phyloP scores from a whole-genome alignment of 2,888 invertebrate genomes.

The Hedychridium roseum region DNA sequence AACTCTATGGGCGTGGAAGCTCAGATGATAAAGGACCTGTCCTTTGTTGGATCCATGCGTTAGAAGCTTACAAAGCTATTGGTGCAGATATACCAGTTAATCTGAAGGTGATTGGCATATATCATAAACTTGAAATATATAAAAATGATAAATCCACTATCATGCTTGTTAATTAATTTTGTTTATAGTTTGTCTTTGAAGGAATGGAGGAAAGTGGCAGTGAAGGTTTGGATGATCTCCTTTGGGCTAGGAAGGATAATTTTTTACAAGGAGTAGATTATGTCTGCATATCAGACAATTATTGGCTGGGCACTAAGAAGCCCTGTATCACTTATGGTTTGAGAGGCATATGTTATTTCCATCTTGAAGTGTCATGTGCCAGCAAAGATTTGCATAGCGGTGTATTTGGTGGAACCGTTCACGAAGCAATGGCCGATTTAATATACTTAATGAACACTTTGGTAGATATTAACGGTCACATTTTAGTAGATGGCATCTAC shows the following conservation, averaged over 20 bases:
- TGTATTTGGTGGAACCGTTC: constrained; percentile 92
- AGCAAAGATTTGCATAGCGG: constrained; percentile 95
- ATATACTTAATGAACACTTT: constrained; percentile 85
- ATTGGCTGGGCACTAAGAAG: constrained; percentile 96
- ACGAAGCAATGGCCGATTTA: constrained; percentile 91
- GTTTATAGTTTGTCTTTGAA: constrained; percentile 85
- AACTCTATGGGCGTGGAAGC: constrained; percentile 90
- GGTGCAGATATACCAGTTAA: constrained; percentile 78
- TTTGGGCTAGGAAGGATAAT: constrained; percentile 75
- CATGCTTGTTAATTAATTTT: constrained; percentile 5
- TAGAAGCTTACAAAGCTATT: constrained; percentile 84
- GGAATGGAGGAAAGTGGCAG: constrained; percentile 99
- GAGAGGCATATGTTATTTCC: constrained; percentile 92
- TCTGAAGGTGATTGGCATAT: constrained; percentile 65
- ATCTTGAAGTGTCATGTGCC: constrained; percentile 87
- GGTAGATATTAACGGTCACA: constrained; percentile 86
- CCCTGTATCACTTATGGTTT: constrained; percentile 98
- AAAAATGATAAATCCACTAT: background rate
- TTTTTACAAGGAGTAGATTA: constrained; percentile 88
- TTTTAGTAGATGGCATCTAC: constrained; percentile 83
- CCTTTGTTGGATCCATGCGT: constrained; percentile 93
- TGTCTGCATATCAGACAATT: constrained; percentile 98
- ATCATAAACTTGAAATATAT: constrained; percentile 3
- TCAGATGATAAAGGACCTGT: constrained; percentile 96
- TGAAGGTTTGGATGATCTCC: constrained; percentile 89